Conservation (phyloP, 2,113 vertebrate species). For the Papio anubis region DNA sequence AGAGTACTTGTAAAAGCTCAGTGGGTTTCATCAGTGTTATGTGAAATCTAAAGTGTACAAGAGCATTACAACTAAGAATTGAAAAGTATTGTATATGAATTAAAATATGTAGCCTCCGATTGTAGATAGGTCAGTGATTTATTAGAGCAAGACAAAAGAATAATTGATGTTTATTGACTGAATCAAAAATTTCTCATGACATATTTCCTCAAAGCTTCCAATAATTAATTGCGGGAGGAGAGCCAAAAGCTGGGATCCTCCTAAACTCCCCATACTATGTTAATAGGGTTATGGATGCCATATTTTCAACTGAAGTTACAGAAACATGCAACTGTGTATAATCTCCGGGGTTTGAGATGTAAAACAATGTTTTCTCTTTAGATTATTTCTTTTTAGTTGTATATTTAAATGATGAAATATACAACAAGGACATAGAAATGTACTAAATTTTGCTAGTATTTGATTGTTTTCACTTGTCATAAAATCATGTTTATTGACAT, state of each 20-base stretch:
- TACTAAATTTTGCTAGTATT: neutral
- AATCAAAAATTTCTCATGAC: neutral
- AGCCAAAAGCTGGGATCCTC: neutral
- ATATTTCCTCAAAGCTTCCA: neutral
- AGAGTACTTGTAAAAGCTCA: neutral
- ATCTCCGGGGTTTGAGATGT: neutral
- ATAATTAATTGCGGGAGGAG: neutral
- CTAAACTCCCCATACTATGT: neutral
- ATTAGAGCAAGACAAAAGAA: neutral
- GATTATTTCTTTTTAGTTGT: neutral
- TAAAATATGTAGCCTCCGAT: neutral
- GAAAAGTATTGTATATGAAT: neutral
- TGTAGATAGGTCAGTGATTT: neutral
- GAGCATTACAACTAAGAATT: constrained; percentile 35
- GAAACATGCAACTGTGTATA: neutral
- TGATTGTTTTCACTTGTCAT: neutral
- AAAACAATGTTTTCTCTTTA: neutral
- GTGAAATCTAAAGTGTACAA: neutral
- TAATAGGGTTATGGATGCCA: neutral
- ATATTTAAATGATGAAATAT: neutral
- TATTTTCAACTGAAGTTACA: neutral
- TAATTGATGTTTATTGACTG: constrained; percentile 7
- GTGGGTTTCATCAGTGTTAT: neutral
- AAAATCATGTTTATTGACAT: neutral
- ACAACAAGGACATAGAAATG: neutral